phyloP scores from a whole-genome alignment of 2,797 vertebrate genomes.

The Hydrolagus colliei region DNA sequence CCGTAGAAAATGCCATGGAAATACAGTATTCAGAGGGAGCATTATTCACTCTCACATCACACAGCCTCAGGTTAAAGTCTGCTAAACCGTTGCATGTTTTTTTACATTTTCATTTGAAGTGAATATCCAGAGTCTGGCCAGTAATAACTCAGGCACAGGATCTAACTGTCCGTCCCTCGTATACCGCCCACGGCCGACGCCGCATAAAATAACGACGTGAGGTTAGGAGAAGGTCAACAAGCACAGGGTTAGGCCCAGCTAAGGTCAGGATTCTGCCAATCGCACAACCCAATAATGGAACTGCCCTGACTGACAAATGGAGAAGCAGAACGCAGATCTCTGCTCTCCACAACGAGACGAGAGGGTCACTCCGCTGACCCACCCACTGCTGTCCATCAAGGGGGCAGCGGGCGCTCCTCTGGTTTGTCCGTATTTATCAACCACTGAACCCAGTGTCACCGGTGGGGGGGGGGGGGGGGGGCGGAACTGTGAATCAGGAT shows the following conservation, averaged over 20 bases:
- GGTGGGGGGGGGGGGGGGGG: too few relatives aligned
- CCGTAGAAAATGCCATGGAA: neutral
- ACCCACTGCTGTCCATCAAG: neutral
- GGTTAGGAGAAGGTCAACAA: too few relatives aligned
- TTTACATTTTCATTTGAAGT: neutral
- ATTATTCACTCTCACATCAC: neutral
- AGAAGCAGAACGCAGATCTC: neutral
- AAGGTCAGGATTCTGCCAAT: too few relatives aligned
- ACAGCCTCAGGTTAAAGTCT: neutral
- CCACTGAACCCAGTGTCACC: neutral
- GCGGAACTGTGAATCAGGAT: neutral
- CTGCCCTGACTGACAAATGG: neutral
- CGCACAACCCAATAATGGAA: neutral
- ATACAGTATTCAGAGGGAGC: constrained; percentile 1
- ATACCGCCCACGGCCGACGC: too few relatives aligned
- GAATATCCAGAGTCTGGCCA: neutral
- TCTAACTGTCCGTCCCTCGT: too few relatives aligned
- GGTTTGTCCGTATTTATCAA: too few relatives aligned
- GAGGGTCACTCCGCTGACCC: neutral
- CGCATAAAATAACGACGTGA: neutral
- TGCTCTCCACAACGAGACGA: too few relatives aligned
- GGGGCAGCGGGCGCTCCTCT: too few relatives aligned
- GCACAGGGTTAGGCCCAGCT: too few relatives aligned
- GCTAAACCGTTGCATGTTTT: neutral
- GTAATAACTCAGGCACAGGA: neutral